These are phyloP conservation scores for Phragmatobia fuliginosa DNA, from an alignment of 2,888 invertebrate species.

Conservation along the genomic window DNA sequence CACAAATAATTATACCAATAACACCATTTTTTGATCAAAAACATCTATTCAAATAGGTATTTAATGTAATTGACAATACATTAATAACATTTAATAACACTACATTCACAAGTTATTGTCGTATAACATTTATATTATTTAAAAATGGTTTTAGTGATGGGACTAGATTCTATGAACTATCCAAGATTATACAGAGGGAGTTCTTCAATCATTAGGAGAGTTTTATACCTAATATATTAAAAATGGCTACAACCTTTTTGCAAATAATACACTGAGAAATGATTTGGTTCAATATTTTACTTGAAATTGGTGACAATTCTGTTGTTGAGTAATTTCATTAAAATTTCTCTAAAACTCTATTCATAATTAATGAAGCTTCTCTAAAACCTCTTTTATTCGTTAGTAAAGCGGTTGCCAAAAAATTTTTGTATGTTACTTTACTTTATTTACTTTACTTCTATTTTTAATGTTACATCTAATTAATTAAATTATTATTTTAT, in stretches of 20 bases:
- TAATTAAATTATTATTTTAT: too few species aligned
- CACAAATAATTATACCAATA: constrained; percentile 1
- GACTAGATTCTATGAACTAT: neutral
- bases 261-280: neutral
- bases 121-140: constrained; percentile 20
- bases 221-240: neutral
- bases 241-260: neutral
- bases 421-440: too few species aligned
- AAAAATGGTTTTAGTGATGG: neutral
- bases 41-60: constrained; percentile 17
- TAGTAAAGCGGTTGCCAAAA: neutral
- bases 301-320: neutral
- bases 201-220: neutral
- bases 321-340: too few species aligned
- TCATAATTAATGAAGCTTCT: too few species aligned
- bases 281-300: neutral
- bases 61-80: constrained; percentile 48
- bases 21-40: constrained; percentile 9
- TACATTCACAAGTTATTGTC: constrained; percentile 48
- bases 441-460: too few species aligned
- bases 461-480: too few species aligned
- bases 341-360: too few species aligned
- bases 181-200: neutral
- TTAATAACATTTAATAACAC: constrained; percentile 32
- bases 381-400: too few species aligned